Base-by-base conservation (phyloP, 1,140 invertebrate species). In the Procambarus clarkii region DNA sequence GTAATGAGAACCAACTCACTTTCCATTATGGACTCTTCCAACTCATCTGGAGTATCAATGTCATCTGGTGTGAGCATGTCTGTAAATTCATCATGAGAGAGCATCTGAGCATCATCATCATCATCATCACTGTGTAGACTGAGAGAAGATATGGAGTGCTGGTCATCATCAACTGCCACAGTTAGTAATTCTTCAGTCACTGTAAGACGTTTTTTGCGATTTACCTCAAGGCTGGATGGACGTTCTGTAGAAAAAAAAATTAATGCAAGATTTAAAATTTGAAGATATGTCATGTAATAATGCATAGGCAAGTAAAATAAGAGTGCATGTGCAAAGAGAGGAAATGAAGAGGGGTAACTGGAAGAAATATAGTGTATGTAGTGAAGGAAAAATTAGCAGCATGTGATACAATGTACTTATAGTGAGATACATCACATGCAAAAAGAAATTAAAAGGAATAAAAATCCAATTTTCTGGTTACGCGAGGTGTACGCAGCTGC, bases 21-120 rank as follows among this genome's bases (percentile, higher is more conserved):
- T 90, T 94, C 94, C 92, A 95, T 92, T 46, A 95, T 94, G 76
- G 94, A 94, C 83, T 94, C 94, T 91, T 95, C 95, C 87, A 95
- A 93, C 91, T 95, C 95, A 93, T 95, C 95, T 48, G 95, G 95
- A 13, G 95, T 95, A 79, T 95, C 94, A 79, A 95, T 94, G 77
- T 93, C 93, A 86, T 92, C 93, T 34, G 93, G 93, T 34, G 93
- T 93, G 44, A 93, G 84, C 88, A 92, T 93, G 77, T 93, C 93
- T 34, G 91, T 88, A n/a, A 92, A 89, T n/a, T 92, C 91, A 18
- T 93, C 92, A 45, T 93, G 92, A 34, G 92, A 93, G n/a, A 93
- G 77, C 92, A 93, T 93, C 87, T 93, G 92, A 18, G 92, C 92
- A 60, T 91, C 92, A 54, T 92, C 91, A 24, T 91, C 92, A 18